Evolutionary conservation across 1,140 invertebrate genomes (phyloP), one percentile per base, ranked within the genome.

Genomic region (Drosophila subpulchrella): DNA sequence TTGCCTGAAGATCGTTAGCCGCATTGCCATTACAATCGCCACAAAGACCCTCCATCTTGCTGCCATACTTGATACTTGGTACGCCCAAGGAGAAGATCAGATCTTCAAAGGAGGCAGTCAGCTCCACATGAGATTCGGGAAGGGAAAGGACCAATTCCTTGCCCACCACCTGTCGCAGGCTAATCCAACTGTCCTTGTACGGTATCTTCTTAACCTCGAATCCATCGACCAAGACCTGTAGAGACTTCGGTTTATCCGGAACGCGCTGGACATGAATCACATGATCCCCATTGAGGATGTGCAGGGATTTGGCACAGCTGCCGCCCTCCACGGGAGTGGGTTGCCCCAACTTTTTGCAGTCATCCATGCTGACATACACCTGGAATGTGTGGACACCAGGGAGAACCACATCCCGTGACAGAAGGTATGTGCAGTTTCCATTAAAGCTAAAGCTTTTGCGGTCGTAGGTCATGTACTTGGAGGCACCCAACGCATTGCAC

Each of bases 341-440:
- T 17, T 77, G 75, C 0, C 91, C 90, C 39, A 91, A 54, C 42
- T 78, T 83, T 51, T 88, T 81, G 66, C 91, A 92, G 46, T 91
- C 81, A 54, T 91, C 88, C 90, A 92, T 91, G 48, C 48, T 91
- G 10, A 78, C 84, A 56, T 92, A 92, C 7, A 91, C 81, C 92
- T 96, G 93, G 92, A 96, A 96, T n/a, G 94, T 93, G 27, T 92
- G 81, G 5, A 91, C 91, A 53, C 95, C 94, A 0, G 94, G 92
- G 2, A 93, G 81, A 8, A 93, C 86, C 3, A 94, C 92, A 91
- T 96, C 95, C 34, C 95, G 92, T 0, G 96, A 95, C 12, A 96
- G 93, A 8, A 97, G 90, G 81, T 97, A 97, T 0, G 96, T 96
- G 88, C 97, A 97, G 83, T 97, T 97, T 12, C 95, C 95, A 70